Percentiles rank a stretch among this genome's conserved stretches.
Conservation (phyloP, 2,113 vertebrate species). For the Microtus montanus region DNA sequence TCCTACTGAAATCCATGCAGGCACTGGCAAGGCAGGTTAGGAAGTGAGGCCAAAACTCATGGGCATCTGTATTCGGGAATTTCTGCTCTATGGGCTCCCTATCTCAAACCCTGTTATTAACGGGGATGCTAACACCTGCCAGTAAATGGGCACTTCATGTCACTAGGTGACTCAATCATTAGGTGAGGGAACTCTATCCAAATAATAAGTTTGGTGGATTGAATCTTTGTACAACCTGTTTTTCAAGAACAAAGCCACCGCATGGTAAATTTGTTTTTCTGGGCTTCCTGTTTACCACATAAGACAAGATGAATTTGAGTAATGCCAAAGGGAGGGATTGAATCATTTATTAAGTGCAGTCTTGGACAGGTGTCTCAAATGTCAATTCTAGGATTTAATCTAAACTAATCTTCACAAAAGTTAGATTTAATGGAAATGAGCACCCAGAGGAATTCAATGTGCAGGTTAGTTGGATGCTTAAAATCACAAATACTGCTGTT, state of each 20-base stretch:
- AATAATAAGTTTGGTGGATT: constrained; percentile 58
- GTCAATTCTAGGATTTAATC: constrained; percentile 73
- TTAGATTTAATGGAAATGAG: constrained; percentile 79
- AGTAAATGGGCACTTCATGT: constrained; percentile 53
- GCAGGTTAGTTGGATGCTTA: constrained; percentile 54
- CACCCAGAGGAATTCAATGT: constrained; percentile 73
- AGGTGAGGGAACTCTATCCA: constrained; percentile 44
- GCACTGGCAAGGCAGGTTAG: background rate
- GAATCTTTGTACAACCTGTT: background rate
- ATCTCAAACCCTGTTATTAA: constrained; percentile 54
- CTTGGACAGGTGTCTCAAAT: constrained; percentile 75
- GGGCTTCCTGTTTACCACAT: constrained; percentile 62
- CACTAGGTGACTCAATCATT: constrained; percentile 53
- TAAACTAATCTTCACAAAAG: constrained; percentile 78
- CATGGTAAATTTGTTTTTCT: constrained; percentile 52
- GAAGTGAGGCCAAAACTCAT: constrained; percentile 39
- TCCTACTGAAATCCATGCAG: background rate
- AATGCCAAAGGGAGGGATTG: constrained; percentile 75
- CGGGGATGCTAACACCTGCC: constrained; percentile 60
- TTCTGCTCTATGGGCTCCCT: constrained; percentile 12
- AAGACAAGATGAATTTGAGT: constrained; percentile 60
- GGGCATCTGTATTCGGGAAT: background rate
- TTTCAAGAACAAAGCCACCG: constrained; percentile 50
- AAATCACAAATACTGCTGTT: constrained; percentile 48
- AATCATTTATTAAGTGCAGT: constrained; percentile 74